These are phyloP conservation scores for Zaprionus camerounensis DNA, from an alignment of 1,140 invertebrate species.

Conservation along the genomic window DNA sequence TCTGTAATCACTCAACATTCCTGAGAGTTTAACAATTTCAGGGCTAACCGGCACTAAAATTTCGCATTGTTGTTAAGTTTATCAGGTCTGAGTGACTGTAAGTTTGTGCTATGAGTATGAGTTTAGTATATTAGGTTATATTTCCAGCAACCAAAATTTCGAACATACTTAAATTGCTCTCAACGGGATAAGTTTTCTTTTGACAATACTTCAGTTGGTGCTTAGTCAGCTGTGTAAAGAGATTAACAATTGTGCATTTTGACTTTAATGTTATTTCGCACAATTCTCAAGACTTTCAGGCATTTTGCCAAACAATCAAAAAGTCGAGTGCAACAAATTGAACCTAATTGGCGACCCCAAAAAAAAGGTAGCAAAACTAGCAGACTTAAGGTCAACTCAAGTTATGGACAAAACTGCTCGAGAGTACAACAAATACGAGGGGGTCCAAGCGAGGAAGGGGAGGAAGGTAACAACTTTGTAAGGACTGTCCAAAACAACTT, in stretches of 20 bases:
- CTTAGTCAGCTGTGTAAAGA: background rate
- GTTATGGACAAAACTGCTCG: conserved; percentile 12
- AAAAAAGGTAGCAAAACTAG: background rate
- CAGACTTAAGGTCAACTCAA: conserved; percentile 30
- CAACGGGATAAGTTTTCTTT: background rate
- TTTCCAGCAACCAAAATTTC: background rate
- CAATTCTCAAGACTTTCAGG: background rate
- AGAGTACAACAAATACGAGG: conserved; percentile 14
- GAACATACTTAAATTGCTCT: background rate
- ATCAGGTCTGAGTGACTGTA: too few relatives aligned
- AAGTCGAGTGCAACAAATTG: conserved; percentile 50
- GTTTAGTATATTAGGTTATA: background rate
- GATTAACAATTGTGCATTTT: background rate
- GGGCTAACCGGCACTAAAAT: too few relatives aligned
- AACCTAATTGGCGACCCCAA: conserved; percentile 45
- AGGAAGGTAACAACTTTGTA: conserved; percentile 20
- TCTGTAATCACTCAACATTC: too few relatives aligned
- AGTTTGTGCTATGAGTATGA: too few relatives aligned
- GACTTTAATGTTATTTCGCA: background rate
- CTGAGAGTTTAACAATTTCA: too few relatives aligned
- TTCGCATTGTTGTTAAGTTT: too few relatives aligned
- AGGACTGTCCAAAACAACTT: conserved; percentile 29
- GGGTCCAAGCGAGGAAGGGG: conserved; percentile 11
- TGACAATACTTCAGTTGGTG: background rate
- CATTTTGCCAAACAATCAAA: conserved; percentile 41